Base-by-base conservation (phyloP, 2,113 vertebrate genomes). In the Vulpes lagopus region DNA sequence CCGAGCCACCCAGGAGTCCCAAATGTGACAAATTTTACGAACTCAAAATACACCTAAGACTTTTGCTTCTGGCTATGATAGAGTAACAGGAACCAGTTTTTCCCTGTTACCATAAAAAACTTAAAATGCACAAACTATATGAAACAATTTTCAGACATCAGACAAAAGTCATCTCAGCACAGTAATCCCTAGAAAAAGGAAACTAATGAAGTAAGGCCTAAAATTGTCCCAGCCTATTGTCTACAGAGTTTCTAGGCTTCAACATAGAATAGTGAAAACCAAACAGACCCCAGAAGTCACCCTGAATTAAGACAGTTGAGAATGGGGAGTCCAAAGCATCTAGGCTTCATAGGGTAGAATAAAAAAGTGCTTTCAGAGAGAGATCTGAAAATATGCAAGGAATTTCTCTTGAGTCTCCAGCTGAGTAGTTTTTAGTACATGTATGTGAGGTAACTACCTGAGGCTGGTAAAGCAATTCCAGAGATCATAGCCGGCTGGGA, bases 1-100 rank as follows among this genome's bases (percentile, higher is more conserved):
- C 43, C 6, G 6, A 43, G 43, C 43, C 43, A 43, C 43, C 43
- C 43, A 43, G 43, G 43, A 43, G 43, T 43, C 43, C 43, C 43
- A 96, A 57, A 60, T 67, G 49, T 57, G 25, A 90, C 17, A 85
- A 38, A 27, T 60, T 92, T 96, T 74, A 91, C 89, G 43, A 95
- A 91, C 10, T 71, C 49, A 80, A 84, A 91, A 67, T 80, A 74
- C 9, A 65, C n/a, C 35, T 59, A 59, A 84, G 55, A 91, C 38
- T 57, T 53, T 60, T 69, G 27, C 8, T 91, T 95, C 64, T 89
- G 11, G 27, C 32, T 22, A 15, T 19, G 64, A 49, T 35, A 23
- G 25, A 67, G 11, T 38, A 94, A 96, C 1, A 64, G 25, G 3
- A 83, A 71, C 5, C 23, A 23, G 4, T 23, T 74, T 60, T 69